These are phyloP conservation scores for Eclectus roratus DNA, from an alignment of 2,113 vertebrate species.

Conservation along the genomic window DNA sequence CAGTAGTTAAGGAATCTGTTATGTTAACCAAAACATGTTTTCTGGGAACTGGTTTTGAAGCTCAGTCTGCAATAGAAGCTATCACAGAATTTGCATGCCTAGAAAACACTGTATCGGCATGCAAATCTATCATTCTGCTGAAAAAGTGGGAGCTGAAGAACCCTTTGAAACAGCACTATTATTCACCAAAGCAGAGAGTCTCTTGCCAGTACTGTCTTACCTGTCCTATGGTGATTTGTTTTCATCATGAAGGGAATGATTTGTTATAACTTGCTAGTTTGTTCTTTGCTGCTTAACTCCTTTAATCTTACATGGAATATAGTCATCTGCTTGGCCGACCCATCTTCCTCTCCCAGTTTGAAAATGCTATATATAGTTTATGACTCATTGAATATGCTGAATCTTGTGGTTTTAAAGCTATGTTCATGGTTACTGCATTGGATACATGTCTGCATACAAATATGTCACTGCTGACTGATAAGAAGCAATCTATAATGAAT, in stretches of 20 bases:
- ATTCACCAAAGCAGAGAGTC: background rate
- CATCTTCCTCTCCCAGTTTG: background rate
- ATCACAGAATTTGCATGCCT: accelerated
- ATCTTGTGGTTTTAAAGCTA: background rate
- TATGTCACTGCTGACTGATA: background rate
- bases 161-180: background rate
- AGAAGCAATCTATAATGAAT: background rate
- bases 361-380: constrained; percentile 6
- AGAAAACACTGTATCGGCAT: background rate
- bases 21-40: background rate
- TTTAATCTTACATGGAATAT: background rate
- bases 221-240: background rate
- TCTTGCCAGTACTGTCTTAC: background rate
- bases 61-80: background rate
- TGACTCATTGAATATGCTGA: background rate
- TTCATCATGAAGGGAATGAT: background rate
- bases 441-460: background rate
- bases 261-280: background rate
- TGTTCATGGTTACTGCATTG: background rate
- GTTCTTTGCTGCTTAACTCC: background rate
- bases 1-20: background rate
- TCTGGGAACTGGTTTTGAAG: background rate
- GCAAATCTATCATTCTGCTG: background rate
- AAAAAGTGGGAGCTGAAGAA: background rate
- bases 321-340: background rate